Evolutionary conservation across 2,888 invertebrate genomes (phyloP), one percentile per base, ranked within the genome.

Genomic region (Parnassius orleans): DNA sequence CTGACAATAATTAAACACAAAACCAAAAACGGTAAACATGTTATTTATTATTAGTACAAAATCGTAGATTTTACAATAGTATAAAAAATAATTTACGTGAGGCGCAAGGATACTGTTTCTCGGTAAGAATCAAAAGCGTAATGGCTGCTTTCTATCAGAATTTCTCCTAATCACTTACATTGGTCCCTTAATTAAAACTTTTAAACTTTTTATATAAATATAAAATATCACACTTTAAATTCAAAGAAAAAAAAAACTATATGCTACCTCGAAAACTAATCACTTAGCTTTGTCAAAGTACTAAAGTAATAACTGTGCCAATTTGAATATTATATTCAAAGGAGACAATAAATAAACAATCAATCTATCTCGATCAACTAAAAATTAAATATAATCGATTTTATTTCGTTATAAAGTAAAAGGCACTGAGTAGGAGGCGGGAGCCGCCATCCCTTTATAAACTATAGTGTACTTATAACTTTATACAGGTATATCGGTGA

Each of bases 141-240:
- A 75, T 72, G 74, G 77, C 77, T 77, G 80, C n/a, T 75, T 78
- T 86, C 82, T 83, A 85, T 84, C 86, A 87, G 87, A 89, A 87
- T 89, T 89, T 89, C 87, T 87, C 86, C 89, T 90, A 88, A 87
- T 86, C 85, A 85, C 81, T 84, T 86, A 90, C 80, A 90, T 91
- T 91, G 90, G 91, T 91, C 90, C 91, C 91, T 90, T 90, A 89
- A 84, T 89, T 88, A 86, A 88, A 90, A 87, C 87, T 85, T 88
- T 63, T 55, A 81, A 88, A 89, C 88, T 88, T 89, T 90, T 89
- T 89, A 89, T 87, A 90, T 90, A 89, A 90, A 90, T 90, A 90
- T 87, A 90, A 90, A 90, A 91, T 91, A 91, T 91, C 91, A 91
- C 91, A 90, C 91, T 89, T 90, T 90, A 89, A 89, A 90, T 90